Conservation (phyloP, 2,113 vertebrate species). For the Eleginops maclovinus region DNA sequence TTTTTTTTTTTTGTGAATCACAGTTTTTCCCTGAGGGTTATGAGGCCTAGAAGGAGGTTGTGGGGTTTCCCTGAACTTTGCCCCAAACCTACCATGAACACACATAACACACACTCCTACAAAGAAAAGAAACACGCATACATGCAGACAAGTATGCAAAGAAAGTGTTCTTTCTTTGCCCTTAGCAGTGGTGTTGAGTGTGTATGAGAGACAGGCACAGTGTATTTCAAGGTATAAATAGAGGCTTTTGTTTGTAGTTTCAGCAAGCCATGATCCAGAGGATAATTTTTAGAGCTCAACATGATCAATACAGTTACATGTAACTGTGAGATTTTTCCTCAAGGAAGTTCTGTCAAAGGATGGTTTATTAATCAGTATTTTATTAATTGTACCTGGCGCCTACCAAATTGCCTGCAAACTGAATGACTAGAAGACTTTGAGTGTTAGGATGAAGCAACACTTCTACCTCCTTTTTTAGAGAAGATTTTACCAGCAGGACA, state of each 20-base stretch:
- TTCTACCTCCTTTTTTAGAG: not conserved
- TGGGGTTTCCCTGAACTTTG: conserved; percentile 77
- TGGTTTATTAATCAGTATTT: conserved; percentile 36
- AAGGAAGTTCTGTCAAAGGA: conserved; percentile 21
- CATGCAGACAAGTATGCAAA: conserved; percentile 44
- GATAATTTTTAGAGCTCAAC: conserved; percentile 53
- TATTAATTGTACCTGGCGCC: conserved; percentile 32
- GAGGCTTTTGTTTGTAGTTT: conserved; percentile 67
- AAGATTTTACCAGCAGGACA: not conserved
- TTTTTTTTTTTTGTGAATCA: conserved; percentile 42
- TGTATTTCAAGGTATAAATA: conserved; percentile 61
- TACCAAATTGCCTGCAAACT: conserved; percentile 22
- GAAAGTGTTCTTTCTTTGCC: conserved; percentile 62
- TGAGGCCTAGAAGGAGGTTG: conserved; percentile 55
- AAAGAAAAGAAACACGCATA: conserved; percentile 13
- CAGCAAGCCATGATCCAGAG: not conserved
- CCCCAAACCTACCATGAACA: conserved; percentile 65
- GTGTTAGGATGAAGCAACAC: not conserved
- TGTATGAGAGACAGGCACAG: conserved; percentile 52
- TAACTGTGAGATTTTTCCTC: conserved; percentile 10
- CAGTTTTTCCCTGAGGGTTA: conserved; percentile 67
- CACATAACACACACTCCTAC: conserved; percentile 15
- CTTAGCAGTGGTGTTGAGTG: conserved; percentile 21
- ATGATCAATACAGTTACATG: conserved; percentile 49
- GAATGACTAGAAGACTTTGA: not conserved